A percentile compares a stretch with the other conserved stretches of the same genome.
These are phyloP conservation scores for Lepus oiostolus DNA, from an alignment of 2,797 vertebrate genomes.

Conservation along the genomic window DNA sequence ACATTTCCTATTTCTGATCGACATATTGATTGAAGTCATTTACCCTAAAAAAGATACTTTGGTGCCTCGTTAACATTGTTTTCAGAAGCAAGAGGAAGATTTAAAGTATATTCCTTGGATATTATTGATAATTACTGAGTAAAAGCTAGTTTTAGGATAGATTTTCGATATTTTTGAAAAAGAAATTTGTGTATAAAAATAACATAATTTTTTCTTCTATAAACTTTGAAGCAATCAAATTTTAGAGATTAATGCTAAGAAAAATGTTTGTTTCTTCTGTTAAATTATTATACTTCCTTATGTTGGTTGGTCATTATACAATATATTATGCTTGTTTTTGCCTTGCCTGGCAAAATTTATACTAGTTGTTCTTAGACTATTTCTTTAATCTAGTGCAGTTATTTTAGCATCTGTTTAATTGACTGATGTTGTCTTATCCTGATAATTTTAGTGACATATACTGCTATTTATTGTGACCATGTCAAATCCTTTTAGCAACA, in stretches of 20 bases:
- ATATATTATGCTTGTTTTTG: not conserved
- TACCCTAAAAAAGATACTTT: not conserved
- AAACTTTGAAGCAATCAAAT: constrained; percentile 4
- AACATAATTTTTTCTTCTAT: constrained; percentile 19
- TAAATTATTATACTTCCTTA: not conserved
- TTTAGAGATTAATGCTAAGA: constrained; percentile 33
- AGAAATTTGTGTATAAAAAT: not conserved
- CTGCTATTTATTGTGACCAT: not conserved
- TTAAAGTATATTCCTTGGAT: constrained; percentile 1
- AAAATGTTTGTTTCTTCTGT: not conserved
- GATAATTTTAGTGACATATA: constrained; percentile 16
- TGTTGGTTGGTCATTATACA: not conserved
- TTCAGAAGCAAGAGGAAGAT: not conserved
- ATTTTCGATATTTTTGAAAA: constrained; percentile 2
- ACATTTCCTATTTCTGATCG: not conserved
- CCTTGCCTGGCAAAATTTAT: not conserved
- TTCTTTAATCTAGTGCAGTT: not conserved
- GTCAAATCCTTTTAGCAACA: constrained; percentile 23
- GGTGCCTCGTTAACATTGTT: not conserved
- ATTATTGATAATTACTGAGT: not conserved
- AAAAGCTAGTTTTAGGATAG: not conserved
- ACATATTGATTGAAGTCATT: not conserved
- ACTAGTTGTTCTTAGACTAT: not conserved
- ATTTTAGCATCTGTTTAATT: not conserved
- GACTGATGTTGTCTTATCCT: not conserved